A percentile compares a stretch with the other conserved stretches of the same genome.
Evolutionary conservation across 2,797 vertebrate species (phyloP).

Genomic region (Pyrocephalus nanus): DNA sequence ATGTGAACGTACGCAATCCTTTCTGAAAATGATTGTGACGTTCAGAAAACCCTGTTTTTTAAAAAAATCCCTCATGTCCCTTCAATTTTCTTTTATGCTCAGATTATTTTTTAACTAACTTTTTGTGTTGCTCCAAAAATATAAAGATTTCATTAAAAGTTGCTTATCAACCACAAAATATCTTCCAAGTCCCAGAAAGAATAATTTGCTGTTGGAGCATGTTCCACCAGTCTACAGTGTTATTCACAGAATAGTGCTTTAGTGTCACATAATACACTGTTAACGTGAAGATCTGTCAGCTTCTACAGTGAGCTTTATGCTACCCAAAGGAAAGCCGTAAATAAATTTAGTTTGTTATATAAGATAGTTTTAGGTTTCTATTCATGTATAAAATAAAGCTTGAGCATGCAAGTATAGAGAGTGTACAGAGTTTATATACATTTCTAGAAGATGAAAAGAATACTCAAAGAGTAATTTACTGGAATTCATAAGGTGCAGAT

Average conservation of each 20-base stretch:
- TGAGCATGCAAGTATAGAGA: neutral
- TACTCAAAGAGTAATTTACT: neutral
- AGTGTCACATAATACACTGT: neutral
- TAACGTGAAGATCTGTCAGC: neutral
- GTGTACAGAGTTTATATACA: conserved; percentile 9
- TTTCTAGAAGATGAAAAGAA: conserved; percentile 18
- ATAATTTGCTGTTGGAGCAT: neutral
- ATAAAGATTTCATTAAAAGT: neutral
- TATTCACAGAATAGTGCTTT: neutral
- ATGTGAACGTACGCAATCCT: accelerated
- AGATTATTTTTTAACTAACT: neutral
- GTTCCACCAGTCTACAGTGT: neutral
- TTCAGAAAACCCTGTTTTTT: neutral
- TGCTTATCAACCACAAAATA: neutral
- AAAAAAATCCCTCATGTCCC: neutral
- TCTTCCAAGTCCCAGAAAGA: neutral
- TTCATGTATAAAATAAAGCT: neutral
- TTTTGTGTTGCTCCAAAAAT: neutral
- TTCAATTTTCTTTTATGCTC: neutral
- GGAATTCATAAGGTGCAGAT: neutral
- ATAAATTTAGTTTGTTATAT: neutral
- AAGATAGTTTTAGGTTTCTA: neutral
- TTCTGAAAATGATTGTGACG: neutral
- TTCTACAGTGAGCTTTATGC: neutral
- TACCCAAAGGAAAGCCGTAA: neutral